These are phyloP conservation scores for Alectoris magna DNA, from an alignment of 2,797 vertebrate species.

Conservation along the genomic window DNA sequence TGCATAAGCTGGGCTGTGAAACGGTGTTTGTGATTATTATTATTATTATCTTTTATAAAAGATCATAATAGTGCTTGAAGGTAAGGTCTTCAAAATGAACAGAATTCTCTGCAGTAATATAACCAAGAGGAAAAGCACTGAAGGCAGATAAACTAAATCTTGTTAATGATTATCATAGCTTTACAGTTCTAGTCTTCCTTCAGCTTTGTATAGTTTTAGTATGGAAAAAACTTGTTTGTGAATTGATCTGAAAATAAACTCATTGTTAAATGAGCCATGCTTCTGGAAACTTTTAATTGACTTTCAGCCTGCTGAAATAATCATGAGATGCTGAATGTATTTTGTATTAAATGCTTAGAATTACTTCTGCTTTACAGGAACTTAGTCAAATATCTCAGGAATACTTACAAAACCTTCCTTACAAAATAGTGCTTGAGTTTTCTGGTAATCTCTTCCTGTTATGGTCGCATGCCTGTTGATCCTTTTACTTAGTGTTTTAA, in stretches of 20 bases:
- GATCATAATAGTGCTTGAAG: background rate
- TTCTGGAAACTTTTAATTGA: background rate
- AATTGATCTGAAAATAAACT: background rate
- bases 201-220: background rate
- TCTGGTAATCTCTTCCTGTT: constrained; percentile 22
- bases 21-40: background rate
- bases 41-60: background rate
- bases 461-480: background rate
- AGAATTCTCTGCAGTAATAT: background rate
- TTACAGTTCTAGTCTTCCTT: background rate
- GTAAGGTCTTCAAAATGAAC: background rate
- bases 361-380: background rate
- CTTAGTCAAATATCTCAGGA: background rate
- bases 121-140: background rate
- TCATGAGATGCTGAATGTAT: background rate
- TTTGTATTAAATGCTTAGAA: background rate
- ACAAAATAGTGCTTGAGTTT: background rate
- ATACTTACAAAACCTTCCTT: background rate
- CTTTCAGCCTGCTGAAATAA: background rate
- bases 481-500: background rate
- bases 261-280: background rate
- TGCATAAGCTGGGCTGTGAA: background rate
- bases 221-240: background rate
- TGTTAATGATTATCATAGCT: constrained; percentile 9
- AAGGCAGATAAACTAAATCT: background rate